phyloP scores from a whole-genome alignment of 2,888 invertebrate species.

The Leucoma salicis region DNA sequence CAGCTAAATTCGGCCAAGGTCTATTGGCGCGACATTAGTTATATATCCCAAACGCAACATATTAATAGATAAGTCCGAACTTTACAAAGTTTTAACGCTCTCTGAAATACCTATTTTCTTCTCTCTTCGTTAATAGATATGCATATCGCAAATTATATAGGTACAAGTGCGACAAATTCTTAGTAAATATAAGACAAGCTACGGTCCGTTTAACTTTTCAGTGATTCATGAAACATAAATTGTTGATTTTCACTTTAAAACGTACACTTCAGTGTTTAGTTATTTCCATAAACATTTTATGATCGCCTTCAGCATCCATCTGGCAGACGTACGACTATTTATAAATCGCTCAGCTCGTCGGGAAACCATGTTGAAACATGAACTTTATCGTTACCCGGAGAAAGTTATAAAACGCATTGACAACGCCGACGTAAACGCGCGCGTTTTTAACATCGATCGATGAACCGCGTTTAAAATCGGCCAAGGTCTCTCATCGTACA shows the following conservation, averaged over 20 bases:
- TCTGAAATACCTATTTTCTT: no score
- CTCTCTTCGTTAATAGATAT: not conserved
- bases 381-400: constrained; percentile 69
- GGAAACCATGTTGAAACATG: constrained; percentile 65
- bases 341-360: constrained; percentile 58
- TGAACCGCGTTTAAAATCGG: constrained; percentile 77
- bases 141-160: not conserved
- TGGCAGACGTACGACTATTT: constrained; percentile 61
- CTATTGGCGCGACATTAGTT: constrained; percentile 46
- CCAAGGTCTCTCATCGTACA: constrained; percentile 71
- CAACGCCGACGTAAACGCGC: constrained; percentile 41
- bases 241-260: constrained; percentile 25
- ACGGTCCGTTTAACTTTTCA: constrained; percentile 19
- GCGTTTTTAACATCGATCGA: constrained; percentile 45
- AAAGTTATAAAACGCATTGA: constrained; percentile 68
- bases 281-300: constrained; percentile 55
- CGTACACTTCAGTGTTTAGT: constrained; percentile 37
- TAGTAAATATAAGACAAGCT: not conserved
- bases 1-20: constrained; percentile 76
- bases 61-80: constrained; percentile 22
- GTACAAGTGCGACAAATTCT: not conserved
- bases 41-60: constrained; percentile 31
- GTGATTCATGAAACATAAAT: constrained; percentile 26
- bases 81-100: no score
- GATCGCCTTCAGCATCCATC: constrained; percentile 55